Evolutionary conservation across 2,888 invertebrate species (phyloP), one percentile per base, ranked within the genome.

Genomic region (Aleiodes testaceus): DNA sequence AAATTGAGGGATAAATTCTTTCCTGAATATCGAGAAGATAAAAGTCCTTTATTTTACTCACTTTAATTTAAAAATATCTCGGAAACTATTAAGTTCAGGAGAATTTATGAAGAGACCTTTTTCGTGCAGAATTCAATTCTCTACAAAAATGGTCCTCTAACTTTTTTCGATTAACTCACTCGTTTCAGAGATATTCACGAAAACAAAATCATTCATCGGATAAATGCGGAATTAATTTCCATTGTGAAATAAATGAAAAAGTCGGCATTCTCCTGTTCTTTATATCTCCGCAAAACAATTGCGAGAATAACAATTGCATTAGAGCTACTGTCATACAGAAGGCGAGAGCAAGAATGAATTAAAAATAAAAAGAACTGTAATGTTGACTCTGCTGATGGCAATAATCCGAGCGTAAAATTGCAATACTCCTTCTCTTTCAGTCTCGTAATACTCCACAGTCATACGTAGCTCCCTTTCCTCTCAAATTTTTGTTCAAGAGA

Each of bases 321-420:
- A 7, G 20, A 20, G 11, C 18, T 16, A 55, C 59, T 36, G 59
- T 59, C 59, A 59, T 42, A 59, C 36, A 11, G n/a, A n/a, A n/a
- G n/a, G n/a, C 36, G 36, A 36, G 11, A 9, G 11, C 9, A 36
- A 36, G 9, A 36, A 36, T 59, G 14, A 36, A 36, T 14, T 22
- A 30, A 55, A 36, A 30, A 55, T 30, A 12, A 55, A 12, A 30
- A 16, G 42, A 26, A 50, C 36, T 52, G 66, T 73, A 55, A 55
- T 55, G 63, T 75, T 64, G 52, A 42, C 52, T 20, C 5, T 36
- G 63, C 72, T 55, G 70, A 63, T 70, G 72, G 72, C 72, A 74
- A 76, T 72, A 76, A 74, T 73, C 68, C 74, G 66, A 74, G 68
- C 74, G 74, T 76, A 73, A 76, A 76, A 76, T 75, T 76, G 74